Evolutionary conservation across 2,113 vertebrate genomes (phyloP).

Genomic region (Echinops telfairi): DNA sequence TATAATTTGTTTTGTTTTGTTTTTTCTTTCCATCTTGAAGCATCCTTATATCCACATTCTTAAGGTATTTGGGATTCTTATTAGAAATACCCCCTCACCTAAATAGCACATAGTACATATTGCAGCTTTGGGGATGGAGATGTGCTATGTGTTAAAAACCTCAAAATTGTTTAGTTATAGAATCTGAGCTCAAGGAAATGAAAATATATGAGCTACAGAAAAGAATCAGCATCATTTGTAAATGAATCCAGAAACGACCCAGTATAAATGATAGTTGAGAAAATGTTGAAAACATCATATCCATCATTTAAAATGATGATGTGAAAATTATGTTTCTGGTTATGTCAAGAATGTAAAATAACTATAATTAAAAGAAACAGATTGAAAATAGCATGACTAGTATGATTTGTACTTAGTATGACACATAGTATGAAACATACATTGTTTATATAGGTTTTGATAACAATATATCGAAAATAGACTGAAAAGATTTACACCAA

Average conservation of each 20-base stretch:
- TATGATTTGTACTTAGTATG: neutral
- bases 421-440: neutral
- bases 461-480: neutral
- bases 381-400: neutral
- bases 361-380: neutral
- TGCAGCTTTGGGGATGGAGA: neutral
- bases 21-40: neutral
- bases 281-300: neutral
- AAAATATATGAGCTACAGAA: neutral
- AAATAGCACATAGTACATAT: neutral
- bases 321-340: constrained; percentile 13
- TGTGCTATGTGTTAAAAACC: neutral
- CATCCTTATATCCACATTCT: neutral
- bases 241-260: neutral
- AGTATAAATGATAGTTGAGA: neutral
- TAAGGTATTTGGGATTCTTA: neutral
- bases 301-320: constrained; percentile 7
- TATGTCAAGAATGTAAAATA: neutral
- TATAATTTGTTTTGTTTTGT: neutral
- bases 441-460: constrained; percentile 19
- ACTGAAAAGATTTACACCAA: neutral
- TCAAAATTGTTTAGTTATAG: constrained; percentile 5
- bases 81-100: neutral
- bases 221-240: neutral
- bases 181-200: neutral